These are phyloP conservation scores for Cinclus mexicanus DNA, from an alignment of 2,113 vertebrate genomes.

Conservation along the genomic window DNA sequence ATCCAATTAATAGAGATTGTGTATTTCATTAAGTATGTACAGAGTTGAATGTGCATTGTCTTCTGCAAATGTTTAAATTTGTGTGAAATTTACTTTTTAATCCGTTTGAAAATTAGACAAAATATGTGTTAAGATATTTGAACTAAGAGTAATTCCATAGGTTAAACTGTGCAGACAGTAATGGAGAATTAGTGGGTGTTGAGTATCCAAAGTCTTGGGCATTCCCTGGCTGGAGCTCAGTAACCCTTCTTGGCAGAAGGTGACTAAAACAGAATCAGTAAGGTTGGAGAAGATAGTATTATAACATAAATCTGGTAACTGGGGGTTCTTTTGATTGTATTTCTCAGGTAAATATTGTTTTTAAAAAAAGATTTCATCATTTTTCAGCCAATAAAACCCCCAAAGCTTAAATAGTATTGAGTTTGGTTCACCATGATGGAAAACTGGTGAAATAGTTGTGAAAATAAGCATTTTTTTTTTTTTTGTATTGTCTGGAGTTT, in stretches of 20 bases:
- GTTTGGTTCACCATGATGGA: not conserved
- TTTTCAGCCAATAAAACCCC: not conserved
- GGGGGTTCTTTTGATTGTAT: not conserved
- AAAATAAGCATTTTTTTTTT: not conserved
- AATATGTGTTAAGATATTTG: not conserved
- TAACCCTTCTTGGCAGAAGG: not conserved
- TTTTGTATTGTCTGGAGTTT: not conserved
- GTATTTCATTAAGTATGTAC: not conserved
- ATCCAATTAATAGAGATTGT: not conserved
- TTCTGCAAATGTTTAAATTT: not conserved
- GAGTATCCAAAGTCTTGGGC: not conserved
- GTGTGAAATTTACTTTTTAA: not conserved
- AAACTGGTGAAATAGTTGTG: not conserved
- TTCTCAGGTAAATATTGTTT: not conserved
- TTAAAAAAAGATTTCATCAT: accelerated
- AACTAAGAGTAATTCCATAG: not conserved
- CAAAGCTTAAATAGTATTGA: not conserved
- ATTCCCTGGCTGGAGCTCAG: not conserved
- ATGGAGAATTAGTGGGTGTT: not conserved
- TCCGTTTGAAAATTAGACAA: not conserved
- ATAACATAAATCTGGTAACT: not conserved
- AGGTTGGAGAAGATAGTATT: not conserved
- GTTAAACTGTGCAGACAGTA: not conserved
- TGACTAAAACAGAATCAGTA: not conserved
- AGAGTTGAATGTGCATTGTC: not conserved